Conservation (phyloP, 2,888 invertebrate genomes). For the Stenichneumon culpator region DNA sequence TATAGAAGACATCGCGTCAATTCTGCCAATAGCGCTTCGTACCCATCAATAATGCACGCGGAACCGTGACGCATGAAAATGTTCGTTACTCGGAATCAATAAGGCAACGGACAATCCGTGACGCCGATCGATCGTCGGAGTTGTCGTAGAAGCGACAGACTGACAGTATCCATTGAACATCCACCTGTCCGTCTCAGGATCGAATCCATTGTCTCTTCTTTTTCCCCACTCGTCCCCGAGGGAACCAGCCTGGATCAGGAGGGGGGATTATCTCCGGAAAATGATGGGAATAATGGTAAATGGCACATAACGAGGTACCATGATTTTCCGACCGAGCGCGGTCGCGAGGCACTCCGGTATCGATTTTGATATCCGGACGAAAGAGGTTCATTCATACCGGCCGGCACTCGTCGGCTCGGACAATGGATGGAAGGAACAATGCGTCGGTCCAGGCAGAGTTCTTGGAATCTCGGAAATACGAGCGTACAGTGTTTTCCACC, state of each 20-base stretch:
- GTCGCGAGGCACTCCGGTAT: slow-evolving; percentile 62
- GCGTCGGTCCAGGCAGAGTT: slow-evolving; percentile 61
- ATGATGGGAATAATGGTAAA: slow-evolving; percentile 66
- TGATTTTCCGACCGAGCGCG: slow-evolving; percentile 62
- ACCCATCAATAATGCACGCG: slow-evolving; percentile 5
- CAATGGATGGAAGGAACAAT: slow-evolving; percentile 70
- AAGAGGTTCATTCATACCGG: slow-evolving; percentile 64
- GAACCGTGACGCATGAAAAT: neutral
- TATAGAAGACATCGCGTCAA: neutral
- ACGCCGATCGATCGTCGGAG: neutral
- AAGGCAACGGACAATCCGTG: slow-evolving; percentile 9
- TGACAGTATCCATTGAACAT: neutral
- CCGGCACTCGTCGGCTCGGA: slow-evolving; percentile 52
- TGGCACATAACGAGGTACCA: slow-evolving; percentile 63
- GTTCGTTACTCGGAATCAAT: slow-evolving; percentile 23
- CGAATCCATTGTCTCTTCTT: slow-evolving; percentile 9
- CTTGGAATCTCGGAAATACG: slow-evolving; percentile 64
- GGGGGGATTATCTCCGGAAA: slow-evolving; percentile 60
- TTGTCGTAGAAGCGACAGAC: neutral
- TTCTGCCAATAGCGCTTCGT: neutral
- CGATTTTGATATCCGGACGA: slow-evolving; percentile 67
- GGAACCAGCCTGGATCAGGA: slow-evolving; percentile 17
- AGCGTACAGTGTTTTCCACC: slow-evolving; percentile 67
- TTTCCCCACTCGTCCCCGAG: slow-evolving; percentile 4
- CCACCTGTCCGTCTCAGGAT: slow-evolving; percentile 15